Evolutionary conservation across 23 tunicate genomes (phyloP).

Genomic region (Halocynthia aurantium): DNA sequence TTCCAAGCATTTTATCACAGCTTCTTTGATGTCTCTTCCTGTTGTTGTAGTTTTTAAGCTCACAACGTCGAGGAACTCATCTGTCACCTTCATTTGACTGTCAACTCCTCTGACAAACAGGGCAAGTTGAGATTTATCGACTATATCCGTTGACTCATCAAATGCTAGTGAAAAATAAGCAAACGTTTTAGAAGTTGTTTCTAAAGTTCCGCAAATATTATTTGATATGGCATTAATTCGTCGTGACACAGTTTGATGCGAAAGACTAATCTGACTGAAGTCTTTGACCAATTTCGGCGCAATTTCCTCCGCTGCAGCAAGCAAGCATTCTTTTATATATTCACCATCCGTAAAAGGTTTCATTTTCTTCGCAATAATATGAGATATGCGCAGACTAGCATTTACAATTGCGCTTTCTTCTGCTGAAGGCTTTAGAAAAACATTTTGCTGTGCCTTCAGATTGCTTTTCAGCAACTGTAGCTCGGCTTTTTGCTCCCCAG

Average conservation of each 20-base stretch:
- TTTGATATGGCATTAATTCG: conserved; percentile 6
- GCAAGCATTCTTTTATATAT: not conserved
- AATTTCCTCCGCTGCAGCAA: conserved; percentile 12
- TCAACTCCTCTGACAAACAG: conserved; percentile 31
- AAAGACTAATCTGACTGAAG: conserved; percentile 8
- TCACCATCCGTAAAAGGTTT: conserved; percentile 11
- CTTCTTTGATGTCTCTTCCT: conserved; percentile 25
- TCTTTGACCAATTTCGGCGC: conserved; percentile 18
- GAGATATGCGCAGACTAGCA: not conserved
- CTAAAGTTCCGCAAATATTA: not conserved
- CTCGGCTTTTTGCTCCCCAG: conserved; percentile 5
- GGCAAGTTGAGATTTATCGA: too few species aligned
- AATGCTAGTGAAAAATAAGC: conserved; percentile 20
- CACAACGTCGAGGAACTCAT: conserved; percentile 27
- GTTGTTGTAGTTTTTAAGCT: conserved; percentile 29
- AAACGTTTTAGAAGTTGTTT: conserved; percentile 10
- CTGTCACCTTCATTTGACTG: conserved; percentile 33
- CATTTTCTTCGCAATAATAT: conserved; percentile 16
- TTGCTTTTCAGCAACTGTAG: not conserved
- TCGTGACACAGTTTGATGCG: conserved; percentile 27
- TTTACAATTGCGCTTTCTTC: conserved; percentile 9
- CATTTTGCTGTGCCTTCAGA: not conserved
- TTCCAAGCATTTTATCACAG: conserved; percentile 20
- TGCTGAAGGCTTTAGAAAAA: too few species aligned
- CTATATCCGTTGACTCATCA: conserved; percentile 21